A percentile compares a stretch with the other conserved stretches of the same genome.
Conservation (phyloP, 1,140 invertebrate genomes). For the Temnothorax longispinosus region DNA sequence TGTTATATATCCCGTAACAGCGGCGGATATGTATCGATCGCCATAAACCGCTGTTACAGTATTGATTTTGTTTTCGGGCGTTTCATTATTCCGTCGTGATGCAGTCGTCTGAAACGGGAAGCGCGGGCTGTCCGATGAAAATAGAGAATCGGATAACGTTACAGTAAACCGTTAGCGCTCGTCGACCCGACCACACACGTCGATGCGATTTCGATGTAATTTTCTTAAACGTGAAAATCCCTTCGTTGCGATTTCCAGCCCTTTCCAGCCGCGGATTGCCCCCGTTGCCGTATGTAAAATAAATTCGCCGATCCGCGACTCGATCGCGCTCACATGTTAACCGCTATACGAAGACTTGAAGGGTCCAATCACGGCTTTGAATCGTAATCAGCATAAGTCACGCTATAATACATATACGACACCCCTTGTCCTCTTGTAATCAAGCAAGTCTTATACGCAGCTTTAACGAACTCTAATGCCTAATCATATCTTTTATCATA, state of each 20-base stretch:
- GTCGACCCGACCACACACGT: neutral
- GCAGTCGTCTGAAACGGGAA: neutral
- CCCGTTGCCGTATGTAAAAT: neutral
- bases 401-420: slow-evolving; percentile 9
- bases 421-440: neutral
- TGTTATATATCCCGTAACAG: neutral
- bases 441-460: slow-evolving; percentile 18
- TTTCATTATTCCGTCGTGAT: slow-evolving; percentile 25
- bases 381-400: slow-evolving; percentile 46
- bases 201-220: slow-evolving; percentile 29
- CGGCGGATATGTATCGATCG: slow-evolving; percentile 2
- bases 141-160: slow-evolving; percentile 10
- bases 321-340: slow-evolving; percentile 25
- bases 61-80: slow-evolving; percentile 34
- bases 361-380: slow-evolving; percentile 72
- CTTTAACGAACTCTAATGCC: slow-evolving; percentile 36
- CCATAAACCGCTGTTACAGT: slow-evolving; percentile 7
- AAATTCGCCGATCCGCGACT: slow-evolving; percentile 12
- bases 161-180: neutral
- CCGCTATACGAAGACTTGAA: slow-evolving; percentile 54
- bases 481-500: slow-evolving; percentile 38
- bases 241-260: slow-evolving; percentile 13
- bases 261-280: neutral
- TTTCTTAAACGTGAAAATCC: neutral
- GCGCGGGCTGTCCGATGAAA: neutral